These are phyloP conservation scores for Propithecus deckenii DNA, from an alignment of 2,797 vertebrate genomes.

Conservation along the genomic window DNA sequence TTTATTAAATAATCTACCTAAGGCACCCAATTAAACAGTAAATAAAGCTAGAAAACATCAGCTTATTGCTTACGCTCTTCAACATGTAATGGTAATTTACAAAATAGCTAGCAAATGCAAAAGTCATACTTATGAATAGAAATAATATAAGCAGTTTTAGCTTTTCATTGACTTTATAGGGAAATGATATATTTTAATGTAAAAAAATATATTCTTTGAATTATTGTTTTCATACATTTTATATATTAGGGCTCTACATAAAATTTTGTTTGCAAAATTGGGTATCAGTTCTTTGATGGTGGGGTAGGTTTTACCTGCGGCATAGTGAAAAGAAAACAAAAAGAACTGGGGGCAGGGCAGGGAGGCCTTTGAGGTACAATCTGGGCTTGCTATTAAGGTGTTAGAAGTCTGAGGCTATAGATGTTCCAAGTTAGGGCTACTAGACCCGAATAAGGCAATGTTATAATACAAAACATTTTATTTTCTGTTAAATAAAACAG, in stretches of 20 bases:
- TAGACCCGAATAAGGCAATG: not conserved
- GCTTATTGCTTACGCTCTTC: not conserved
- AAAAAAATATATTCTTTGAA: not conserved
- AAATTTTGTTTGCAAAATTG: not conserved
- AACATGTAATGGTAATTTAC: not conserved
- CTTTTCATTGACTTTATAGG: not conserved
- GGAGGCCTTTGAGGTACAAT: not conserved
- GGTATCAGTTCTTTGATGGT: not conserved
- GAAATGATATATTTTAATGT: not conserved
- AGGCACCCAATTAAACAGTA: constrained; percentile 30
- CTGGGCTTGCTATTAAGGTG: not conserved
- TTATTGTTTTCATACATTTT: not conserved
- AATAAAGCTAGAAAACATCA: not conserved
- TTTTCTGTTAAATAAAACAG: not conserved
- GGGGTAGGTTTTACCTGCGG: accelerated
- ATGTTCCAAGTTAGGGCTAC: accelerated
- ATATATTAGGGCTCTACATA: not conserved
- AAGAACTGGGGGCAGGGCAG: not conserved
- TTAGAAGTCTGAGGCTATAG: not conserved
- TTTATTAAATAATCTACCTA: constrained; percentile 43
- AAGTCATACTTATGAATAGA: not conserved
- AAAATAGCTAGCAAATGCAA: not conserved
- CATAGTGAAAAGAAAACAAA: not conserved
- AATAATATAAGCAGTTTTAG: not conserved
- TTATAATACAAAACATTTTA: not conserved